Conservation (phyloP, 2,797 vertebrate species). For the Pampus argenteus region DNA sequence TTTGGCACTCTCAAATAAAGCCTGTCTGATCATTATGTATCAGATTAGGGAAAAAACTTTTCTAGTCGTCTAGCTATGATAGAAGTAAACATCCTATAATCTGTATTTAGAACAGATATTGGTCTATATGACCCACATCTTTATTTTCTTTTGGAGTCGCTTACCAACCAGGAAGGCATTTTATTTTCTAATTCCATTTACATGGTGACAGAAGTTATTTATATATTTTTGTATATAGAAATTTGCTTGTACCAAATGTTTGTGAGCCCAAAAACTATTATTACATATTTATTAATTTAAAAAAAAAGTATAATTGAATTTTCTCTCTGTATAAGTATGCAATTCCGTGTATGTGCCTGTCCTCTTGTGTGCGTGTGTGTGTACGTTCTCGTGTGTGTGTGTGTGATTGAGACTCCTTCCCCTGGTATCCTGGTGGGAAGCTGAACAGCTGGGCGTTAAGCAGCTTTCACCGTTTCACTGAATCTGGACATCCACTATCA, state of each 20-base stretch:
- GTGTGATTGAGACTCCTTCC: constrained; percentile 59
- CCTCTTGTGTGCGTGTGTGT: constrained; percentile 16
- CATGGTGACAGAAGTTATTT: neutral
- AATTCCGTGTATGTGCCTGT: neutral
- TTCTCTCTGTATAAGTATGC: neutral
- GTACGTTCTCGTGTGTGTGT: constrained; percentile 18
- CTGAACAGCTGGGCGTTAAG: constrained; percentile 87
- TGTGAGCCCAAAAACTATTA: neutral
- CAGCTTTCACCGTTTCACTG: constrained; percentile 82
- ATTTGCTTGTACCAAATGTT: neutral
- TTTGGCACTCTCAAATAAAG: too few relatives aligned
- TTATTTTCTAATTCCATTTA: neutral
- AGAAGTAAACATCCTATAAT: too few relatives aligned
- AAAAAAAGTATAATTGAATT: neutral
- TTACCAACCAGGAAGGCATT: too few relatives aligned
- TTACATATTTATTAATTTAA: constrained; percentile 1
- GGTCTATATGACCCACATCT: too few relatives aligned
- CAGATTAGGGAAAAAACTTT: too few relatives aligned
- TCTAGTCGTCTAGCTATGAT: too few relatives aligned
- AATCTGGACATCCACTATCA: constrained; percentile 65
- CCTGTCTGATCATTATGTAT: too few relatives aligned
- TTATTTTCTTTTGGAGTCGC: too few relatives aligned
- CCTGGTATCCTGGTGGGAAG: constrained; percentile 75
- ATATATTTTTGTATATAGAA: neutral
- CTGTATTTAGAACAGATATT: too few relatives aligned